Conservation (phyloP, 2,797 vertebrate species). For the Lacerta agilis region DNA sequence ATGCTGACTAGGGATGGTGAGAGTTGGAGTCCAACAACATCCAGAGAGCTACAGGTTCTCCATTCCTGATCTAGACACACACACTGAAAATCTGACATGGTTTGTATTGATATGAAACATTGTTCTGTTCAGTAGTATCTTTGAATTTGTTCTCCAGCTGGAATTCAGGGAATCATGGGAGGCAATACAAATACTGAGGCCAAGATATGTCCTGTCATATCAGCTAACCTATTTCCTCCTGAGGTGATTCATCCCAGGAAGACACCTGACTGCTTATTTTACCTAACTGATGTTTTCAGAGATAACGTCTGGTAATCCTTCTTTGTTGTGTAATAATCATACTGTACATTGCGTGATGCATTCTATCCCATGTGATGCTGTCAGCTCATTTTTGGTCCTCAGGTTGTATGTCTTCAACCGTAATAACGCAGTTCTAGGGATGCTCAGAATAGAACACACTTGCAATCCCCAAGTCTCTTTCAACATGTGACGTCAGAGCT, state of each 20-base stretch:
- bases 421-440: constrained; percentile 2
- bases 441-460: background rate
- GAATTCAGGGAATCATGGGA: background rate
- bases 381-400: constrained; percentile 20
- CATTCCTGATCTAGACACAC: no score
- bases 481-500: constrained; percentile 27
- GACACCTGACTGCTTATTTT: constrained; percentile 33
- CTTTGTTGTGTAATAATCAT: constrained; percentile 55
- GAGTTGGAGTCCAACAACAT: no score
- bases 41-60: no score
- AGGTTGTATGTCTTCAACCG: constrained; percentile 3
- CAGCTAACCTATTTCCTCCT: constrained; percentile 19
- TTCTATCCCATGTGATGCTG: constrained; percentile 27
- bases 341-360: background rate
- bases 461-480: background rate
- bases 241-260: constrained; percentile 4
- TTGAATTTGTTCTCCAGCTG: background rate
- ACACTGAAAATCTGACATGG: background rate
- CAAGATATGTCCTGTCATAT: constrained; percentile 23
- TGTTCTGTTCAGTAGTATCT: background rate
- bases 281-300: constrained; percentile 47
- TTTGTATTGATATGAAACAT: background rate
- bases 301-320: constrained; percentile 23
- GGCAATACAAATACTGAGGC: background rate
- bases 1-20: no score